These are phyloP conservation scores for Atethmia centrago DNA, from an alignment of 2,888 invertebrate genomes.

Conservation along the genomic window DNA sequence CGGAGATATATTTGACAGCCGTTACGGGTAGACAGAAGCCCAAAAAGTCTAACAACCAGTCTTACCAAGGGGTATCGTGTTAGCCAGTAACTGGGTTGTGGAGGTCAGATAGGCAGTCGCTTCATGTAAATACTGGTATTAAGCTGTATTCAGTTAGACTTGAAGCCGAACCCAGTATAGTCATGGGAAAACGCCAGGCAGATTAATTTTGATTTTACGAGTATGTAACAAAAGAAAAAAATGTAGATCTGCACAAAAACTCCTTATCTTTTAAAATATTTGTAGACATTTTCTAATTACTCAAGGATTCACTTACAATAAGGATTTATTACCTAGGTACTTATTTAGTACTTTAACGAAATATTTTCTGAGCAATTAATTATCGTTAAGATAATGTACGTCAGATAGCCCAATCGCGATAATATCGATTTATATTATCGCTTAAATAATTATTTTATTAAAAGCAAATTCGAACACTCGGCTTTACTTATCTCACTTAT, in stretches of 20 bases:
- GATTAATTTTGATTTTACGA: no score
- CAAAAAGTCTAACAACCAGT: no score
- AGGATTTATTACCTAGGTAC: constrained; percentile 7
- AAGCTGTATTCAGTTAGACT: no score
- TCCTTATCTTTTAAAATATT: constrained; percentile 13
- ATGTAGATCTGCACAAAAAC: neutral
- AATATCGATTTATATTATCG: constrained; percentile 72
- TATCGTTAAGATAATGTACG: constrained; percentile 77
- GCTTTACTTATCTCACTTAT: constrained; percentile 54
- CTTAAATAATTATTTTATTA: constrained; percentile 51
- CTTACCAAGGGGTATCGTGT: no score
- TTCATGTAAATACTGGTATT: no score
- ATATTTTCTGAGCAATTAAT: constrained; percentile 74
- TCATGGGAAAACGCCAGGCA: no score
- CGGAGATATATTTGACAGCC: no score
- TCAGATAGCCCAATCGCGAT: constrained; percentile 73
- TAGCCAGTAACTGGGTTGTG: no score
- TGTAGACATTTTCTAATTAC: constrained; percentile 15
- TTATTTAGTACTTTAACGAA: constrained; percentile 36
- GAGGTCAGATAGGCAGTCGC: no score
- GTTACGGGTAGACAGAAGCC: no score
- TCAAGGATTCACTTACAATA: constrained; percentile 30
- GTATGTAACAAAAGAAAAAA: no score
- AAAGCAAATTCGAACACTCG: constrained; percentile 54
- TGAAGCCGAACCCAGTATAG: no score